Base-by-base conservation (phyloP, 2,797 vertebrate genomes). In the Cyprinella venusta region DNA sequence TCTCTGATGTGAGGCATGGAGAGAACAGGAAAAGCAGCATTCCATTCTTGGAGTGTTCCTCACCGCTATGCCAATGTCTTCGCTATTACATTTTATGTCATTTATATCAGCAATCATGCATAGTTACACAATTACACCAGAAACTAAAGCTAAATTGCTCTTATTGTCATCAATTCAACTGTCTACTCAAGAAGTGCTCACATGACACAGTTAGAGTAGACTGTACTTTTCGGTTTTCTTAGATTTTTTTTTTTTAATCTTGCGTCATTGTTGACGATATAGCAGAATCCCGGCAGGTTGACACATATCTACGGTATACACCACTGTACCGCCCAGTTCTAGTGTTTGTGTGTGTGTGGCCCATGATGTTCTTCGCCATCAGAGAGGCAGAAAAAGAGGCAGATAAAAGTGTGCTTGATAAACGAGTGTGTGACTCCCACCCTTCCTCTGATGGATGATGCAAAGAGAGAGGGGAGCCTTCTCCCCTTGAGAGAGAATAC, bases 391-490 rank as follows among this genome's bases (percentile, higher is more conserved):
- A 79, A 79, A 63, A 59, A 74, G 69, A 64, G 76, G 30, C 63
- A 79, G 79, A 80, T 79, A 71, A 88, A 79, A 86, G 69, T 85
- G 91, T 89, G 92, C 90, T 90, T 93, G 91, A 93, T 93, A 92
- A 93, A 93, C 24, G 76, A 86, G 81, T 61, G 76, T 45, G 42
- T n/a, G 36, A 56, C 69, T 69, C 42, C 71, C 70, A 92, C 90
- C 91, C 87, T 90, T 90, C 90, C 88, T 90, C 89, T 93, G 94
- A 94, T 93, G 90, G 91, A 94, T 93, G 91, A 88, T 92, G 90
- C 89, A 86, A 86, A 89, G 87, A 81, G 76, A 84, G 80, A 36
- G 81, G 87, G 86, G 61, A 86, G 80, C 88, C 77, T 61, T 63
- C 83, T 65, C 76, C 69, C 50, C 61, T 75, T 80, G 83, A 87